Base-by-base conservation (phyloP, 2,113 vertebrate species). In the Siphamia tubifer region DNA sequence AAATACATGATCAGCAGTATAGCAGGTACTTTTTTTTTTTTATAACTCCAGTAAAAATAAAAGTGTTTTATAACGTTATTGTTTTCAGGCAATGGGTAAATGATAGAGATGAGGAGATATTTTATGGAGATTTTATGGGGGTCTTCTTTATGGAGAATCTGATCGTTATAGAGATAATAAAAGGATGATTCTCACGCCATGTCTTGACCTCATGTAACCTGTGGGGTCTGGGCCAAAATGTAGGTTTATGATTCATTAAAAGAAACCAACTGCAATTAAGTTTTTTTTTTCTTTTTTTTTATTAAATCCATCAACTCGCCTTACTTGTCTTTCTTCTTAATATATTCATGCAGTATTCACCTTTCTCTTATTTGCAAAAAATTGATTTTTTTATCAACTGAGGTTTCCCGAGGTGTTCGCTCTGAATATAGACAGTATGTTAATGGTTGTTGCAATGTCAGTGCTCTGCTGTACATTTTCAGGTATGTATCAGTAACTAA, bases 41-140 rank as follows among this genome's bases (percentile, higher is more conserved):
- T 92, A 92, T 65, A 78, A 81, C 84, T 84, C 83, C 71, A 77
- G 89, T 91, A 91, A 92, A 90, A 80, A 86, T 82, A 77, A 70
- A 88, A 87, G 75, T 72, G 79, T 89, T 92, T 93, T 91, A 93
- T 83, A 52, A 91, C 86, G 21, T 89, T 87, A 91, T 86, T 92
- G 89, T 91, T 92, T 91, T 89, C 82, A 89, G 75, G 60, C 56
- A 34, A 57, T n/a, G 28, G 80, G 83, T 87, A 86, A n/a, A 88
- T 84, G 85, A 89, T 55, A 73, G 76, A 71, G 79, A 72, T 74
- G 79, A 90, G 57, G 66, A 70, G 76, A 49, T 84, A 82, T 88
- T 92, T 91, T 92, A 93, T 90, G 54, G 74, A 58, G 39, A 87
- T 88, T 91, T 93, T 91, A 92, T 91, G 82, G 53, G 67, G 64